Base-by-base conservation (phyloP, 1,140 invertebrate species). In the Diachasmimorpha longicaudata region DNA sequence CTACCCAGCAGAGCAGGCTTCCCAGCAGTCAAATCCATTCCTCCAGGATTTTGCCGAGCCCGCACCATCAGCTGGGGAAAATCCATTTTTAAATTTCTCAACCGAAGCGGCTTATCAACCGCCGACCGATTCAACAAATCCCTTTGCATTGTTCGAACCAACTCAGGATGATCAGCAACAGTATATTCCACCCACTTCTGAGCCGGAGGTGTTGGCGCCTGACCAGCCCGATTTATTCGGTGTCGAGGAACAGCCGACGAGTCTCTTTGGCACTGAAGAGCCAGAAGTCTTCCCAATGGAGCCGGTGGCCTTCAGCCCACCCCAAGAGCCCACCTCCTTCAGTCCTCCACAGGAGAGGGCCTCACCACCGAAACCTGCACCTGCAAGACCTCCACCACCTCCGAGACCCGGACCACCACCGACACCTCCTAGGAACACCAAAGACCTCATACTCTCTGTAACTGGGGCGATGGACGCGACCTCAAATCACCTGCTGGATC, bases 401-500 rank as follows among this genome's bases (percentile, higher is more conserved):
- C 82, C 85, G 0, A 88, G 86, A 74, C 86, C 86, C 44, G 91
- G 90, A 6, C 91, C 91, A 25, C 90, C 91, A 16, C 89, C 91
- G 39, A 90, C 91, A 16, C 91, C 92, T 14, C 90, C 92, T 4
- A 92, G 93, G 67, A 93, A 95, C 83, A 96, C 95, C 0, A 94
- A 96, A 90, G 94, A 96, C 83, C 89, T 97, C 1, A 93, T 97
- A 25, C 90, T 95, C 66, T 95, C 94, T 13, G 95, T 97, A 0
- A 96, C 96, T 23, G 95, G 94, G 5, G 95, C 95, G 55, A 93
- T 97, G 94, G 95, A 97, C 83, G 94, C 95, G 31, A 95, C 95
- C 0, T 96, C 95, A 72, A 94, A 94, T 19, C 93, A 95, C 84
- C 88, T 97, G 63, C 83, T 96, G 46, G 94, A 96, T 77, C 92